These are phyloP conservation scores for Enteromius treurensis DNA, from an alignment of 2,797 vertebrate species.

Conservation along the genomic window DNA sequence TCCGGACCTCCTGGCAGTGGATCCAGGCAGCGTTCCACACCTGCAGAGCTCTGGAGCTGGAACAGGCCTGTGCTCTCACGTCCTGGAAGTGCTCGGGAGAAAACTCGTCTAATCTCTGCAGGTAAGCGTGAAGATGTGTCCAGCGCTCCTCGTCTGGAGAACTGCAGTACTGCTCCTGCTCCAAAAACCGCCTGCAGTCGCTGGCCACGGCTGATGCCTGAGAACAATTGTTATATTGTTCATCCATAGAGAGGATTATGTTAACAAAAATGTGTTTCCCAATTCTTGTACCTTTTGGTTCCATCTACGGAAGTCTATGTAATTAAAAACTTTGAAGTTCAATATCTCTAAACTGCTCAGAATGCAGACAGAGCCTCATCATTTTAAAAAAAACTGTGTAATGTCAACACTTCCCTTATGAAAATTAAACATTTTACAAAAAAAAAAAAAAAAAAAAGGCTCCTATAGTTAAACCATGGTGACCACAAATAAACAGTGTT, in stretches of 20 bases:
- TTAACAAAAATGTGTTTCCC: not conserved
- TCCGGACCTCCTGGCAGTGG: slow-evolving; percentile 79
- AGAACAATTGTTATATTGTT: not conserved
- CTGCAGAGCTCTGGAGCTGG: slow-evolving; percentile 74
- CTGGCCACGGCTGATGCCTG: slow-evolving; percentile 82
- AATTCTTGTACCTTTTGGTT: too few species aligned
- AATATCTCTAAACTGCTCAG: too few species aligned
- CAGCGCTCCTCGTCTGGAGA: slow-evolving; percentile 45
- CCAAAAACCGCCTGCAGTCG: slow-evolving; percentile 79
- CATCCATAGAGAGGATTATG: not conserved
- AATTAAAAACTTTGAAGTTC: too few species aligned
- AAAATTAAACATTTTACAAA: not conserved
- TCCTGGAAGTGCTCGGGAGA: slow-evolving; percentile 82
- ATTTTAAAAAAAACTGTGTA: too few species aligned
- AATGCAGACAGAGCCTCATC: too few species aligned
- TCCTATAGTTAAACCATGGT: not conserved
- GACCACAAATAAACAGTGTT: not conserved
- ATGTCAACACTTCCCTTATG: not conserved
- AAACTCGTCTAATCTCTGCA: slow-evolving; percentile 80
- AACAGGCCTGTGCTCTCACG: slow-evolving; percentile 79
- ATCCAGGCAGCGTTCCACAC: slow-evolving; percentile 83
- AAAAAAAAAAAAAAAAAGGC: not conserved
- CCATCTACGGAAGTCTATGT: too few species aligned
- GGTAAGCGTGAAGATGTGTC: slow-evolving; percentile 76
- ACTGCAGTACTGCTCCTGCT: slow-evolving; percentile 61